These are phyloP conservation scores for Eretmochelys imbricata DNA, from an alignment of 2,113 vertebrate species.

Conservation along the genomic window DNA sequence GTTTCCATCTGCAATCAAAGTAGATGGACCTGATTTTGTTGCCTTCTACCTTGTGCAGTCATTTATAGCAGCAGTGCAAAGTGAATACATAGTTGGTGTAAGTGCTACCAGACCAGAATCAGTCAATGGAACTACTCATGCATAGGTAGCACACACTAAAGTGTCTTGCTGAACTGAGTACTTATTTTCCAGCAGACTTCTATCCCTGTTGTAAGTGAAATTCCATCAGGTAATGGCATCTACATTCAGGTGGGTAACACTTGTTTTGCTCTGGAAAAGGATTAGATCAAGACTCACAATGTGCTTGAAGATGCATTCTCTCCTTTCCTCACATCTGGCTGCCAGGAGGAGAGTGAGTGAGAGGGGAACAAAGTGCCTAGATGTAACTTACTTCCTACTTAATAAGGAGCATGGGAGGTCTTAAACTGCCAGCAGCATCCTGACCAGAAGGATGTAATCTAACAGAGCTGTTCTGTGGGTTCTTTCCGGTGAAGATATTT, in stretches of 20 bases:
- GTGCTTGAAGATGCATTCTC: background rate
- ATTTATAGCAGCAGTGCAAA: background rate
- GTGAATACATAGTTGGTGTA: background rate
- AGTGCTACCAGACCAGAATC: background rate
- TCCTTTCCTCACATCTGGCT: background rate
- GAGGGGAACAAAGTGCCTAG: fast-evolving
- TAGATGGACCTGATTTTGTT: background rate
- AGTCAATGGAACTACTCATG: background rate
- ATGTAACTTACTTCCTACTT: background rate
- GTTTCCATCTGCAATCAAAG: background rate
- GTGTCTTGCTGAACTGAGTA: background rate
- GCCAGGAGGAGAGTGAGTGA: background rate
- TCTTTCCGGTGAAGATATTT: background rate
- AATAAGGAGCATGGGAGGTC: background rate
- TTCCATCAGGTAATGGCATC: background rate
- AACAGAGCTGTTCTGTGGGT: background rate
- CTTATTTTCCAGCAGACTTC: background rate
- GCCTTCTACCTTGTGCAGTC: background rate
- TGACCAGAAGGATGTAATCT: fast-evolving
- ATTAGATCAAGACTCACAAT: background rate
- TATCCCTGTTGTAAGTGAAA: background rate
- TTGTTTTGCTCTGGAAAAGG: background rate
- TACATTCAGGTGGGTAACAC: background rate
- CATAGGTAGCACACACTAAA: background rate
- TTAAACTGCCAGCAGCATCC: background rate